Percentiles rank a stretch among this genome's conserved stretches.
Conservation (phyloP, 2,113 vertebrate genomes). For the Neolamprologus devosi region DNA sequence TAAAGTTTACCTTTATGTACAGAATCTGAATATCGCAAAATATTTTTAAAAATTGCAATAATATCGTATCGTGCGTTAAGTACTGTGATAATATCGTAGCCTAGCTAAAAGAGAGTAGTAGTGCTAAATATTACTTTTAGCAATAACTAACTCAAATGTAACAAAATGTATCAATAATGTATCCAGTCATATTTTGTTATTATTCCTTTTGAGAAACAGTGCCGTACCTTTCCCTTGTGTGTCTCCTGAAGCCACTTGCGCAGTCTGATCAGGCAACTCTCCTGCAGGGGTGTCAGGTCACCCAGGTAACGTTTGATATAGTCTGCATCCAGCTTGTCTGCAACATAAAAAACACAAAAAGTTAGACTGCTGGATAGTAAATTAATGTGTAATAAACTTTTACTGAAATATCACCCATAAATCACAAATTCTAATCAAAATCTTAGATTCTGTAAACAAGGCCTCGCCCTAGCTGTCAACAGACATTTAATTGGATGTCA, state of each 20-base stretch:
- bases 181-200: background rate
- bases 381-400: background rate
- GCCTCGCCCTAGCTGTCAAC: background rate
- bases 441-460: background rate
- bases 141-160: background rate
- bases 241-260: conserved; percentile 94
- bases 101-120: background rate
- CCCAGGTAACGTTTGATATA: conserved; percentile 95
- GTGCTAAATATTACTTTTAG: background rate
- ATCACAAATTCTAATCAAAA: background rate
- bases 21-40: accelerated
- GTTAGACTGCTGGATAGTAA: background rate
- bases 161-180: background rate
- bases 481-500: accelerated
- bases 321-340: conserved; percentile 93
- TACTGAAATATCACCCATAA: background rate
- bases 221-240: conserved; percentile 88
- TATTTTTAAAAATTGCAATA: accelerated
- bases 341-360: background rate
- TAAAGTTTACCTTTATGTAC: too few species aligned
- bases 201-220: background rate
- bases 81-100: too few species aligned
- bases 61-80: too few species aligned
- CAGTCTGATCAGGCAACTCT: conserved; percentile 93
- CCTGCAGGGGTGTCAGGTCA: conserved; percentile 91